phyloP scores from a whole-genome alignment of 2,797 vertebrate species.

The Schizothorax lantsangensis region DNA sequence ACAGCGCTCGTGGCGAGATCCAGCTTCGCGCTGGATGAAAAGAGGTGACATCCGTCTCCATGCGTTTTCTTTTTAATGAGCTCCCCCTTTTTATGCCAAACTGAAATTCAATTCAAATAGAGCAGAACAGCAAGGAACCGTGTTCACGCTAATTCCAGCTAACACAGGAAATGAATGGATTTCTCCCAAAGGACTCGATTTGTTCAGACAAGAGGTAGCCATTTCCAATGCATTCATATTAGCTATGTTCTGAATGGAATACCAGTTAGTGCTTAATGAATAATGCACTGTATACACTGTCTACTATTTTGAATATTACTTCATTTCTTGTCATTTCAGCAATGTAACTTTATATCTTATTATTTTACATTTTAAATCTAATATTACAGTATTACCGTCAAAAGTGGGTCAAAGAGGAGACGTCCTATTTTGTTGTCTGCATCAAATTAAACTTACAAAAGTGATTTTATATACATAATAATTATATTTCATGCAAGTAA shows the following conservation, averaged over 20 bases:
- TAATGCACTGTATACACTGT: too few relatives aligned
- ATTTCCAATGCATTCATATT: constrained; percentile 31
- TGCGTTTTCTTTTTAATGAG: constrained; percentile 37
- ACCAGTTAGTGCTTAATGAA: neutral
- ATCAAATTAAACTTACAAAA: too few relatives aligned
- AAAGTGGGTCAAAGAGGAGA: neutral
- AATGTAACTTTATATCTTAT: neutral
- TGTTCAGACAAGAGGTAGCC: constrained; percentile 33
- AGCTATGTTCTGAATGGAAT: neutral
- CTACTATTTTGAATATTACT: neutral
- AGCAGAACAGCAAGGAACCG: constrained; percentile 8
- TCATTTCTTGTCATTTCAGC: neutral
- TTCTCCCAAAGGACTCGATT: constrained; percentile 43
- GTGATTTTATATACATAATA: too few relatives aligned
- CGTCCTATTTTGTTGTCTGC: too few relatives aligned
- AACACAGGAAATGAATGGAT: constrained; percentile 28
- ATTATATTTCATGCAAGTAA: too few relatives aligned
- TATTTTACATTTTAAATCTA: too few relatives aligned
- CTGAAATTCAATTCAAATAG: constrained; percentile 42
- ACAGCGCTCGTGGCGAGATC: constrained; percentile 23
- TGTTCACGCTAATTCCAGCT: constrained; percentile 36
- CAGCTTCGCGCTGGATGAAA: constrained; percentile 30
- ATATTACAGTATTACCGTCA: neutral
- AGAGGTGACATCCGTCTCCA: constrained; percentile 29
- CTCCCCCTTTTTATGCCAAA: constrained; percentile 8